A percentile compares a stretch with the other conserved stretches of the same genome.
Conservation (phyloP, 2,113 vertebrate species). For the Albula glossodonta region DNA sequence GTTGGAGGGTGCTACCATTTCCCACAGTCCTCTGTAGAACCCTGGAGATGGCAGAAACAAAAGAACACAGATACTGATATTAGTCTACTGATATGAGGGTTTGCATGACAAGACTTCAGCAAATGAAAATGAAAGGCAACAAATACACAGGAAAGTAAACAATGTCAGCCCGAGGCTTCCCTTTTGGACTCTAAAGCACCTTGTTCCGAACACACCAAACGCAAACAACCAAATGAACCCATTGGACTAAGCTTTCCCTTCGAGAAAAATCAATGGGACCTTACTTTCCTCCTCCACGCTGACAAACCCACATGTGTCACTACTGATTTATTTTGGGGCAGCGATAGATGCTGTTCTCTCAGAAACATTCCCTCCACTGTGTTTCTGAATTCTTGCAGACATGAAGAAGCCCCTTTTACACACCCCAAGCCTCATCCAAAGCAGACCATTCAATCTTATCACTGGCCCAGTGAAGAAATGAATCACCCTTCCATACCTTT, state of each 20-base stretch:
- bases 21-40: slow-evolving; percentile 1
- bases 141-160: background rate
- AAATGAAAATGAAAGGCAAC: background rate
- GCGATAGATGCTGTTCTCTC: background rate
- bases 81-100: background rate
- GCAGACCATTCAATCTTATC: background rate
- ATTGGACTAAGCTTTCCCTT: background rate
- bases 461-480: background rate
- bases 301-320: background rate
- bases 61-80: background rate
- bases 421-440: background rate
- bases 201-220: background rate
- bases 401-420: background rate
- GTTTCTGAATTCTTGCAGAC: background rate
- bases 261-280: background rate
- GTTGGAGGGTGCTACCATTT: background rate
- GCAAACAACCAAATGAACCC: background rate
- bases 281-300: background rate
- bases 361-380: background rate
- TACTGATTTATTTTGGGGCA: background rate
- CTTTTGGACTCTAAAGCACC: background rate
- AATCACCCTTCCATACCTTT: no score
- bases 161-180: background rate
- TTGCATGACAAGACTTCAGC: background rate
- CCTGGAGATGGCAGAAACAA: background rate